phyloP scores from a whole-genome alignment of 1,140 invertebrate genomes.

The Lucilia cuprina region DNA sequence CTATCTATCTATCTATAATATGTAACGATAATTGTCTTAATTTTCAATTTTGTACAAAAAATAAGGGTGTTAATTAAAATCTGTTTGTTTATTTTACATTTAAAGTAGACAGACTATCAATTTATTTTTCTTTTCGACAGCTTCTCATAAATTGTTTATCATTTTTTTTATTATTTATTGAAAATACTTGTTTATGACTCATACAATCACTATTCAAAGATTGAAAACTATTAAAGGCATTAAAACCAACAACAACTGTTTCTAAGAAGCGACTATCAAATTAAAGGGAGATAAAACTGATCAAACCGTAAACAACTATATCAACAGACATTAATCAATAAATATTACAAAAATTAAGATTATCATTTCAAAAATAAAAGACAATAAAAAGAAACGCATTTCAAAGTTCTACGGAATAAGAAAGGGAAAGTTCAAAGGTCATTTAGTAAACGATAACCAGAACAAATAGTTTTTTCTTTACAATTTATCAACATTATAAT shows the following conservation, averaged over 20 bases:
- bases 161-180: neutral
- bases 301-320: neutral
- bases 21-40: too few species aligned
- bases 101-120: too few species aligned
- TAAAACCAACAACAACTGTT: neutral
- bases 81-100: too few species aligned
- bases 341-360: neutral
- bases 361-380: neutral
- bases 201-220: neutral
- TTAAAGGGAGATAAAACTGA: too few species aligned
- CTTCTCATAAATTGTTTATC: too few species aligned
- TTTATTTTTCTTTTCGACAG: too few species aligned
- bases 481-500: too few species aligned
- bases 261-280: neutral
- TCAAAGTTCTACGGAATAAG: neutral
- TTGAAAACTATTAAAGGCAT: neutral
- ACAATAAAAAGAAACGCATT: too few species aligned
- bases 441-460: neutral
- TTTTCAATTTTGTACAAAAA: too few species aligned
- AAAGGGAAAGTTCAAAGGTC: slow-evolving; percentile 13
- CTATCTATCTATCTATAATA: too few species aligned
- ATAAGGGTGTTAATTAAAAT: too few species aligned
- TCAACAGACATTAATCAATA: neutral
- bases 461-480: neutral
- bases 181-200: neutral